Evolutionary conservation across 2,888 invertebrate species (phyloP).

Genomic region (Gymnosoma rotundatum): DNA sequence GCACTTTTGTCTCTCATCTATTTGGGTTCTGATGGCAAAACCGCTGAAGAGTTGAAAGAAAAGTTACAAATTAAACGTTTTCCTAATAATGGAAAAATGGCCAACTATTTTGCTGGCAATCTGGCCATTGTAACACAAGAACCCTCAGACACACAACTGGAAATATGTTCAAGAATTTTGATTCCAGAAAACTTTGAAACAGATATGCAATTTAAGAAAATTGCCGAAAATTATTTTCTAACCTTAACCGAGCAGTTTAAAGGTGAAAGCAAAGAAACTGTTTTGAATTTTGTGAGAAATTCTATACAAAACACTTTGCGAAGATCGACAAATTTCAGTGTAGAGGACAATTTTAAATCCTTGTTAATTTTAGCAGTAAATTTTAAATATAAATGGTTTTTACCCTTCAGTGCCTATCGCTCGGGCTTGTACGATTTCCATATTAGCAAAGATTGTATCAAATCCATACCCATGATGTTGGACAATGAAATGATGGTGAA

Average conservation of each 20-base stretch:
- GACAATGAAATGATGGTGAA: slow-evolving; percentile 83
- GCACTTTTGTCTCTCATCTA: slow-evolving; percentile 87
- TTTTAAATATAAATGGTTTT: slow-evolving; percentile 78
- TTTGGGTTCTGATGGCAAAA: slow-evolving; percentile 86
- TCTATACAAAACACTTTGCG: slow-evolving; percentile 37
- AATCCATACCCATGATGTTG: slow-evolving; percentile 85
- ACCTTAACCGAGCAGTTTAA: slow-evolving; percentile 78
- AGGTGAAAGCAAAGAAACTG: slow-evolving; percentile 43
- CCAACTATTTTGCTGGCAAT: slow-evolving; percentile 76
- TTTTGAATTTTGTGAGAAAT: slow-evolving; percentile 39
- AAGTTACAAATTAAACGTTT: slow-evolving; percentile 75
- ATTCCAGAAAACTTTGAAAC: slow-evolving; percentile 68
- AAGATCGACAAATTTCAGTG: slow-evolving; percentile 5
- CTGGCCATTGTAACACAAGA: slow-evolving; percentile 73
- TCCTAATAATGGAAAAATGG: slow-evolving; percentile 77
- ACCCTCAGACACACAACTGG: slow-evolving; percentile 82
- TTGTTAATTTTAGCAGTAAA: slow-evolving; percentile 74
- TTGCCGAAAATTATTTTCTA: slow-evolving; percentile 79
- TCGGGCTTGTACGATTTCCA: slow-evolving; percentile 78
- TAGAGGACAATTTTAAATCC: slow-evolving; percentile 28
- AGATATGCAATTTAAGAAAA: slow-evolving; percentile 77
- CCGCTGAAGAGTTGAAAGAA: slow-evolving; percentile 77
- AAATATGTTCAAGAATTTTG: slow-evolving; percentile 83
- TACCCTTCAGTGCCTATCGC: slow-evolving; percentile 78
- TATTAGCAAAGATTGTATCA: slow-evolving; percentile 81